Evolutionary conservation across 2,797 vertebrate species (phyloP), one percentile per base, ranked within the genome.

Genomic region (Oceanodroma leucorhoa): DNA sequence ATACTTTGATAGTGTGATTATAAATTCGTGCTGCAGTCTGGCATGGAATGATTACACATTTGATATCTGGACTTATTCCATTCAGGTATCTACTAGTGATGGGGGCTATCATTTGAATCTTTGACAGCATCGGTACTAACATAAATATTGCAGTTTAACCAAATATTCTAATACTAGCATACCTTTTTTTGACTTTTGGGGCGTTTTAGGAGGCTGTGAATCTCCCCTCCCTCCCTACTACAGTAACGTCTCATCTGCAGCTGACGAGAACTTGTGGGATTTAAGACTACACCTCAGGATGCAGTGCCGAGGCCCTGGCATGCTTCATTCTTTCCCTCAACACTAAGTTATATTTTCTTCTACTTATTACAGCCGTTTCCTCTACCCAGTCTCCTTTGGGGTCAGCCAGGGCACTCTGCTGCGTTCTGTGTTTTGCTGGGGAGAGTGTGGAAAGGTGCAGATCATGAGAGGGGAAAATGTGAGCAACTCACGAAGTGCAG

Each of bases 161-260:
- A 77, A 81, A 3, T 50, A 46, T 14, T 60, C 23, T 53, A 48
- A 43, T 43, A 40, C 11, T 71, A 36, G 19, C 23, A 14, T 19
- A 46, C 4, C 7, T 46, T 75, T 78, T 78, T 55, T 82, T 69
- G 6, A 70, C 19, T 81, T 69, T 18, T 12, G 1, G 6, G 7
- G 4, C 0, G 1, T 6, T 61, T 73, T 14, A 61, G 32, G 10
- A 71, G 23, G 24, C 30, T 4, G 1, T 78, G 15, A 9, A 2
- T 86, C 26, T 67, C 14, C 18, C 14, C 9, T 80, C 24, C n/a
- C 12, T 87, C 32, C 11, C 21, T 62, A 1, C 43, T 71, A 26
- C 3, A 27, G 30, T 30, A n/a, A n/a, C 1, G 2, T 70, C 10
- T 66, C 32, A 57, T 51, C 53, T 75, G 40, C 36, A 62, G 43